A percentile compares a stretch with the other conserved stretches of the same genome.
Conservation (phyloP, 2,888 invertebrate species). For the Clostera curtula region DNA sequence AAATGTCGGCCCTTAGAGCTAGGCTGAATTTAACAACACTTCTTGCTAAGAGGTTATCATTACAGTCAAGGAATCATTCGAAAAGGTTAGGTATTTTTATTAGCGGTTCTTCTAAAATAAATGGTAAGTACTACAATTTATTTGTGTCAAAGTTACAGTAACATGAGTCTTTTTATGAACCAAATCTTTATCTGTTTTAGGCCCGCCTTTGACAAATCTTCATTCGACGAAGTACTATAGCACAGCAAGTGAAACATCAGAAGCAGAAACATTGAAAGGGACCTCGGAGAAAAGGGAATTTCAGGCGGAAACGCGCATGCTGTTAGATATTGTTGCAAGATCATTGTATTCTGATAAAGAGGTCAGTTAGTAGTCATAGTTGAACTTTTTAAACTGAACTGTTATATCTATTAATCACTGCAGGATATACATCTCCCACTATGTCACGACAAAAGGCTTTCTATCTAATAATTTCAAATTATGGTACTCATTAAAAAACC, state of each 20-base stretch:
- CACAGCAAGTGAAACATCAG: constrained; percentile 21
- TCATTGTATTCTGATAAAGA: constrained; percentile 98
- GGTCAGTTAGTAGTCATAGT: constrained; percentile 54
- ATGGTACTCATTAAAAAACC: too few species aligned
- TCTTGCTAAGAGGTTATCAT: constrained; percentile 41
- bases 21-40: constrained; percentile 34
- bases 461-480: too few species aligned
- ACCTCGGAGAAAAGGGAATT: constrained; percentile 89
- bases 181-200: constrained; percentile 9
- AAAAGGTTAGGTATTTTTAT: constrained; percentile 28
- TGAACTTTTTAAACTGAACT: background rate
- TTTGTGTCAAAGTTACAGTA: constrained; percentile 8
- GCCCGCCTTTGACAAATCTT: constrained; percentile 6
- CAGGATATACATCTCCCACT: too few species aligned
- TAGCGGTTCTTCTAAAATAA: constrained; percentile 14
- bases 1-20: constrained; percentile 51
- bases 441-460: too few species aligned
- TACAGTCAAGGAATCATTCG: constrained; percentile 30
- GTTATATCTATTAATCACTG: too few species aligned
- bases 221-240: constrained; percentile 28
- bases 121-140: constrained; percentile 18
- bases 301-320: constrained; percentile 96
- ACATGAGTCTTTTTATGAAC: background rate
- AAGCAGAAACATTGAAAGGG: constrained; percentile 64
- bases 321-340: constrained; percentile 97